Evolutionary conservation across 2,113 vertebrate genomes (phyloP).

Genomic region (Peromyscus leucopus): DNA sequence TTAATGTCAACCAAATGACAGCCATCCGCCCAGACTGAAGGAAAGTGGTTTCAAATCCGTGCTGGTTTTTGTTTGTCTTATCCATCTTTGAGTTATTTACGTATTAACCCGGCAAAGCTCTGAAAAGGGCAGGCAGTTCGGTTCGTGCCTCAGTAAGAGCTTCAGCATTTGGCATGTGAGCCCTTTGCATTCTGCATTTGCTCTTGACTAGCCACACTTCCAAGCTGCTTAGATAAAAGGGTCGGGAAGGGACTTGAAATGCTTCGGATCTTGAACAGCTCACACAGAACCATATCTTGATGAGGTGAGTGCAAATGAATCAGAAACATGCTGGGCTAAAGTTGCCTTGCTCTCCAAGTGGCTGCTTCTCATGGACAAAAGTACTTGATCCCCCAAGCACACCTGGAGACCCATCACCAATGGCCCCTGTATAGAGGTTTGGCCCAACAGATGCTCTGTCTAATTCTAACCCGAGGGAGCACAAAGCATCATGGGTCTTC

Average conservation of each 20-base stretch:
- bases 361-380: constrained; percentile 51
- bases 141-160: background rate
- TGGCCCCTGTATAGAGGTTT: background rate
- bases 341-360: constrained; percentile 27
- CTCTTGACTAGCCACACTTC: constrained; percentile 71
- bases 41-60: constrained; percentile 79
- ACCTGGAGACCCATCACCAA: background rate
- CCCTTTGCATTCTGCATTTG: constrained; percentile 67
- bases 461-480: background rate
- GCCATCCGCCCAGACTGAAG: constrained; percentile 73
- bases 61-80: constrained; percentile 73
- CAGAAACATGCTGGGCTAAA: constrained; percentile 71
- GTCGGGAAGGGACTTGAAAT: constrained; percentile 73
- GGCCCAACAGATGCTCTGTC: background rate
- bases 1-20: constrained; percentile 84
- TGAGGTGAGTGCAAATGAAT: constrained; percentile 78
- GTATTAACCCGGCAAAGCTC: constrained; percentile 53
- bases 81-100: constrained; percentile 1
- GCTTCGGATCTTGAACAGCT: constrained; percentile 74
- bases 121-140: constrained; percentile 3
- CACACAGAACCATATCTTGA: constrained; percentile 74
- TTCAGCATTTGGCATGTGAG: background rate
- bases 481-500: background rate
- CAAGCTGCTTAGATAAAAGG: constrained; percentile 68
- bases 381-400: background rate